Percentiles rank a stretch among this genome's conserved stretches.
Conservation (phyloP, 2,888 invertebrate genomes). For the Agrypnus murinus region DNA sequence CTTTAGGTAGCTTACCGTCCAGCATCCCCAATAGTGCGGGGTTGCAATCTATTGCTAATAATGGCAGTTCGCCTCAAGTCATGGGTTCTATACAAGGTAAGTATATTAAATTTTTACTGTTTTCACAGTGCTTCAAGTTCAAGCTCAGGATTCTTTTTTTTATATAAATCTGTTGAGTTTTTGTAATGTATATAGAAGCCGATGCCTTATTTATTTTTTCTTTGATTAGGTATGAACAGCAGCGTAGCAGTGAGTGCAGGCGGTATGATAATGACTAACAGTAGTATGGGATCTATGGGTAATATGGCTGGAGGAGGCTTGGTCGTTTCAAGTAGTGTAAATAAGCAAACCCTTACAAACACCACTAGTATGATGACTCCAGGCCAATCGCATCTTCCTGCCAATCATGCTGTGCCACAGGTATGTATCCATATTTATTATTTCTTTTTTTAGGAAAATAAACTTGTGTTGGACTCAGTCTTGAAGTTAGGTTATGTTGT, state of each 20-base stretch:
- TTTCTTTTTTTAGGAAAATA: no score
- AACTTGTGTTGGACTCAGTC: background rate
- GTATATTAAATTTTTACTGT: constrained; percentile 15
- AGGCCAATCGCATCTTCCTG: constrained; percentile 70
- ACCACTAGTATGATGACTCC: constrained; percentile 77
- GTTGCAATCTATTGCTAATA: constrained; percentile 76
- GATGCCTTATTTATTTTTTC: no score
- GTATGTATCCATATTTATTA: no score
- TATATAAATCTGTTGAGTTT: background rate
- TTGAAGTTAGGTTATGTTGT: no score
- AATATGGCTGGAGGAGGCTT: constrained; percentile 83
- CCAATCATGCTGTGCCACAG: constrained; percentile 71
- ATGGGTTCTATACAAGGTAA: constrained; percentile 84
- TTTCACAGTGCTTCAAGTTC: no score
- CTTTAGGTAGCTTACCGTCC: constrained; percentile 74
- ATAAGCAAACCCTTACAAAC: constrained; percentile 80
- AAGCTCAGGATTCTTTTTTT: no score
- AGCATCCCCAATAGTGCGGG: constrained; percentile 73
- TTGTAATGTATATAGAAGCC: constrained; percentile 3
- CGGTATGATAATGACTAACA: constrained; percentile 87
- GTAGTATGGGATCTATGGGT: constrained; percentile 79
- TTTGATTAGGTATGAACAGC: constrained; percentile 78
- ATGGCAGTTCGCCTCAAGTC: constrained; percentile 81
- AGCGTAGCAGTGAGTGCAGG: constrained; percentile 72
- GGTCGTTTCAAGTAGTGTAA: constrained; percentile 83